Conservation (phyloP, 1,140 invertebrate species). For the Agrypnia vestita region DNA sequence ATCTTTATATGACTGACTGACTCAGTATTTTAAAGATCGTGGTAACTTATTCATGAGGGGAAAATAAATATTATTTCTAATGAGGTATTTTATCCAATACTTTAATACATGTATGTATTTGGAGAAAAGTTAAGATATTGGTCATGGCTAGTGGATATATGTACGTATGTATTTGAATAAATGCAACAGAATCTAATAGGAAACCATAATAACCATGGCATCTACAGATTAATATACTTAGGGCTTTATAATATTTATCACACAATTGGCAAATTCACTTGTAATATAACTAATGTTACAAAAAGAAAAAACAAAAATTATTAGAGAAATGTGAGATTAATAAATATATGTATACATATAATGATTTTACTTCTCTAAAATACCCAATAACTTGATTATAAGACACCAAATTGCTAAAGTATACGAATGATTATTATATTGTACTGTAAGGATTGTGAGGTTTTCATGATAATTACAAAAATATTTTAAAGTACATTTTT, state of each 20-base stretch:
- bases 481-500: constrained; percentile 37
- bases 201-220: too few relatives aligned
- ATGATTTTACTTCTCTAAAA: constrained; percentile 29
- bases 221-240: background rate
- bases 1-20: background rate
- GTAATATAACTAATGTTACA: background rate
- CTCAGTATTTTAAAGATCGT: constrained; percentile 10
- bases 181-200: too few relatives aligned
- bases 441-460: constrained; percentile 46
- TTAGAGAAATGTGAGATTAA: background rate
- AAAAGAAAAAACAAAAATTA: background rate
- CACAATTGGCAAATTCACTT: constrained; percentile 9
- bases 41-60: constrained; percentile 17
- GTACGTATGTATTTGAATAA: too few relatives aligned
- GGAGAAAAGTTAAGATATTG: background rate
- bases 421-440: constrained; percentile 46
- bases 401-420: constrained; percentile 42
- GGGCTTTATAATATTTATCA: background rate
- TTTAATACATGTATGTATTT: background rate
- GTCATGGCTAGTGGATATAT: too few relatives aligned
- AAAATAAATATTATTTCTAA: constrained; percentile 27
- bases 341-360: constrained; percentile 2
- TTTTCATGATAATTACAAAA: constrained; percentile 40
- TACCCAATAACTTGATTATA: constrained; percentile 43
- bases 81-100: constrained; percentile 22